These are phyloP conservation scores for Peromyscus eremicus DNA, from an alignment of 2,797 vertebrate species.

Conservation along the genomic window DNA sequence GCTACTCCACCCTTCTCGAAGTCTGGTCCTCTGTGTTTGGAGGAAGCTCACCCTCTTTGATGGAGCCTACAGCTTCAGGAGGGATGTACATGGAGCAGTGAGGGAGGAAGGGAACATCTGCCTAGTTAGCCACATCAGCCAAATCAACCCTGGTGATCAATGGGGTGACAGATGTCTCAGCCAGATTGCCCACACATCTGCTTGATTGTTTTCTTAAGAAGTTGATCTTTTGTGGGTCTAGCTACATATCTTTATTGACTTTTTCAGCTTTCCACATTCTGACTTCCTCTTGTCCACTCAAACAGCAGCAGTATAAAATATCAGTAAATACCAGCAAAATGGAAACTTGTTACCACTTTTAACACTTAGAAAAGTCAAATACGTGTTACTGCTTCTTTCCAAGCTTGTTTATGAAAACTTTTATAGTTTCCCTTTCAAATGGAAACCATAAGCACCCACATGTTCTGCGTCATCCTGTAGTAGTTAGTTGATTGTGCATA, in stretches of 20 bases:
- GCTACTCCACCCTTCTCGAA: neutral
- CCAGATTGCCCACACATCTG: neutral
- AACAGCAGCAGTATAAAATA: neutral
- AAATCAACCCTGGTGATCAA: neutral
- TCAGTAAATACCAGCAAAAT: neutral
- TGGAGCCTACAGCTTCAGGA: neutral
- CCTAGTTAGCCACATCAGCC: neutral
- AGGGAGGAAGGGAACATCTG: neutral
- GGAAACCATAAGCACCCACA: slow-evolving; percentile 17
- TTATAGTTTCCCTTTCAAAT: slow-evolving; percentile 42
- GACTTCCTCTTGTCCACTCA: slow-evolving; percentile 36
- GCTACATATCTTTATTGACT: neutral
- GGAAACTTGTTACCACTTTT: slow-evolving; percentile 41
- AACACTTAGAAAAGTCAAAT: slow-evolving; percentile 48
- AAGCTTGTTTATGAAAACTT: slow-evolving; percentile 45
- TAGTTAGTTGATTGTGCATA: slow-evolving; percentile 56
- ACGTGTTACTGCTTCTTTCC: slow-evolving; percentile 14
- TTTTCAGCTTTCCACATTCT: neutral
- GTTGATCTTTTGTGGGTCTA: neutral
- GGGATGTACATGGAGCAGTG: neutral
- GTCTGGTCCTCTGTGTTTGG: neutral
- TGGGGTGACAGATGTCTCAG: neutral
- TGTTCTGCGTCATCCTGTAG: slow-evolving; percentile 1
- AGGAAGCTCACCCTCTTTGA: neutral
- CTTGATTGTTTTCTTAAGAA: neutral